Percentiles rank a stretch among this genome's conserved stretches.
Conservation (phyloP, 23 tunicate species). For the Phallusia fumigata region DNA sequence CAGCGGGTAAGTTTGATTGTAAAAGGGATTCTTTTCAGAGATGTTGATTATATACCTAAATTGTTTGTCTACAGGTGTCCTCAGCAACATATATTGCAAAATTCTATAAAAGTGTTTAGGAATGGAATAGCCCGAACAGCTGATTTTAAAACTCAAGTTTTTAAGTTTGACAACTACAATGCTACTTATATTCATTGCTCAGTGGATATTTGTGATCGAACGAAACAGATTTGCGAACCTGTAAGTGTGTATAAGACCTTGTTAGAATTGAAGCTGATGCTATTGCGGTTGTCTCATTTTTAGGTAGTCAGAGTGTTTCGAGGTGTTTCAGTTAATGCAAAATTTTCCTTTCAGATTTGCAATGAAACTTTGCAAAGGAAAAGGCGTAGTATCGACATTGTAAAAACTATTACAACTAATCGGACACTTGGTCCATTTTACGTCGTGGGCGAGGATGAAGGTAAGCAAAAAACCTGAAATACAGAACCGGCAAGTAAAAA, state of each 20-base stretch:
- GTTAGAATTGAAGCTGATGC: too few relatives aligned
- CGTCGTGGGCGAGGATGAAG: background rate
- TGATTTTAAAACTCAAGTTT: constrained; percentile 14
- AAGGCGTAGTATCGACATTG: background rate
- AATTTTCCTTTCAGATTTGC: background rate
- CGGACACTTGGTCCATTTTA: background rate
- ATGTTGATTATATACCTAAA: too few relatives aligned
- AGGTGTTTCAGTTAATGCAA: too few relatives aligned
- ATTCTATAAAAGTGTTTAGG: background rate
- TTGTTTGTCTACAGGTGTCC: constrained; percentile 9
- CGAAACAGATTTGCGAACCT: constrained; percentile 4
- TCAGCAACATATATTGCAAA: background rate
- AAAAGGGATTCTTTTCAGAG: too few relatives aligned
- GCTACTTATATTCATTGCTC: constrained; percentile 9
- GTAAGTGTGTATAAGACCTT: background rate
- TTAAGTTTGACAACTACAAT: background rate
- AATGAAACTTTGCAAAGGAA: background rate
- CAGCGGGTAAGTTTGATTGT: constrained; percentile 6
- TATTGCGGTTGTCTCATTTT: too few relatives aligned
- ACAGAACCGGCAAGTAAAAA: too few relatives aligned
- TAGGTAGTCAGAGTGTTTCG: too few relatives aligned
- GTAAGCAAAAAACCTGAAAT: background rate
- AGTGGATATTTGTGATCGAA: constrained; percentile 9
- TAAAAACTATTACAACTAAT: background rate
- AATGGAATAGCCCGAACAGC: constrained; percentile 17